Conservation (phyloP, 2,888 invertebrate genomes). For the Trachelus iudaicus region DNA sequence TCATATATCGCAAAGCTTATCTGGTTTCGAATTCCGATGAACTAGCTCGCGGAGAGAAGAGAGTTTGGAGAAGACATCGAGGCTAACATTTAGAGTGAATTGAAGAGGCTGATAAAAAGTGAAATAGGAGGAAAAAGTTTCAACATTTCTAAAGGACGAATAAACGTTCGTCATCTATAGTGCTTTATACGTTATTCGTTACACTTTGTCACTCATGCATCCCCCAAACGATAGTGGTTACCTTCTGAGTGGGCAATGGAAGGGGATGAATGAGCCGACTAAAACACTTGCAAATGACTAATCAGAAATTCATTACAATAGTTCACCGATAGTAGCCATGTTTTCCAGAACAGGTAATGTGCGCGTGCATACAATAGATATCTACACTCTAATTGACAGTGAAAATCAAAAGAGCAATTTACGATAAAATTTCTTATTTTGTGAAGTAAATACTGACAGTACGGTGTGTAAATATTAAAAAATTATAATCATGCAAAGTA, state of each 20-base stretch:
- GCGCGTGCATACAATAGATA: background rate
- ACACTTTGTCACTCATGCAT: background rate
- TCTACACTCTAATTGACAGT: background rate
- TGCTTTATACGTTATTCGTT: background rate
- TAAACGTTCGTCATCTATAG: background rate
- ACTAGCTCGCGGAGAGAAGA: background rate
- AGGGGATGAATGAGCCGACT: background rate
- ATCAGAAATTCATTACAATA: background rate
- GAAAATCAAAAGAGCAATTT: background rate
- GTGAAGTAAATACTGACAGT: background rate
- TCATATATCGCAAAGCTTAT: background rate
- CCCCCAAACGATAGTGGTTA: background rate
- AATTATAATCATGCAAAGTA: background rate
- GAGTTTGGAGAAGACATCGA: background rate
- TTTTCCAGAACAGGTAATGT: background rate
- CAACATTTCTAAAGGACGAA: background rate
- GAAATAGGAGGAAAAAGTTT: background rate
- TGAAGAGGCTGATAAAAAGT: background rate
- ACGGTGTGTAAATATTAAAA: background rate
- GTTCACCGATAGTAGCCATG: background rate
- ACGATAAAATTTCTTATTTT: background rate
- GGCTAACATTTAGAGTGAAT: background rate
- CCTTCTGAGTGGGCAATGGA: background rate
- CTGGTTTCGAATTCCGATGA: background rate
- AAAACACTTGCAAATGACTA: background rate